Evolutionary conservation across 2,888 invertebrate genomes (phyloP).

Genomic region (Stramonita haemastoma): DNA sequence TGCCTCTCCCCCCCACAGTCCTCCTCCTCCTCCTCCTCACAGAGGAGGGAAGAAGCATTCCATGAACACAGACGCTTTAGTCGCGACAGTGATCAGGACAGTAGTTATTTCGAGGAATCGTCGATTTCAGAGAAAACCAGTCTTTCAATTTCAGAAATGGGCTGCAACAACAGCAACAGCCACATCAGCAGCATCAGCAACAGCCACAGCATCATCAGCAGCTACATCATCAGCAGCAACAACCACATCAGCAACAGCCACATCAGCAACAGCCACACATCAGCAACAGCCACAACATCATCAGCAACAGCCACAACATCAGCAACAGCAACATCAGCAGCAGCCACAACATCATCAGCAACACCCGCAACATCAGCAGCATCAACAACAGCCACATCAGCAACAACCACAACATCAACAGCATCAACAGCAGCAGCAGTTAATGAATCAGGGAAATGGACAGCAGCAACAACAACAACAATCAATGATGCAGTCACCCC

Average conservation of each 20-base stretch:
- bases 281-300: background rate
- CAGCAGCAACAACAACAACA: background rate
- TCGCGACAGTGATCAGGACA: constrained; percentile 19
- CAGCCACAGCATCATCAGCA: background rate
- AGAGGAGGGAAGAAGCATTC: constrained; percentile 36
- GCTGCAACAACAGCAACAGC: background rate
- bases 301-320: background rate
- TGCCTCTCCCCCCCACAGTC: background rate
- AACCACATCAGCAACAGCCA: background rate
- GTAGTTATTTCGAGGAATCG: background rate
- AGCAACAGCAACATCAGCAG: background rate
- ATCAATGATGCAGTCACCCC: background rate
- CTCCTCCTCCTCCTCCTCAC: constrained; percentile 20
- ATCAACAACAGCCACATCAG: background rate
- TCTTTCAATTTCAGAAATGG: background rate
- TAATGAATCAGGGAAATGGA: too few species aligned
- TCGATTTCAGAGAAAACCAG: constrained; percentile 34
- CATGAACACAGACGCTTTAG: constrained; percentile 38
- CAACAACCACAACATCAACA: background rate
- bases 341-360: background rate
- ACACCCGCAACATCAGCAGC: background rate
- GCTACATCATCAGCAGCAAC: background rate
- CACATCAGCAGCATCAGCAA: background rate
- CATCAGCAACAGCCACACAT: background rate
- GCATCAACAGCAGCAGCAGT: background rate